These are phyloP conservation scores for Philonicus albiceps DNA, from an alignment of 2,888 invertebrate genomes.

Conservation along the genomic window DNA sequence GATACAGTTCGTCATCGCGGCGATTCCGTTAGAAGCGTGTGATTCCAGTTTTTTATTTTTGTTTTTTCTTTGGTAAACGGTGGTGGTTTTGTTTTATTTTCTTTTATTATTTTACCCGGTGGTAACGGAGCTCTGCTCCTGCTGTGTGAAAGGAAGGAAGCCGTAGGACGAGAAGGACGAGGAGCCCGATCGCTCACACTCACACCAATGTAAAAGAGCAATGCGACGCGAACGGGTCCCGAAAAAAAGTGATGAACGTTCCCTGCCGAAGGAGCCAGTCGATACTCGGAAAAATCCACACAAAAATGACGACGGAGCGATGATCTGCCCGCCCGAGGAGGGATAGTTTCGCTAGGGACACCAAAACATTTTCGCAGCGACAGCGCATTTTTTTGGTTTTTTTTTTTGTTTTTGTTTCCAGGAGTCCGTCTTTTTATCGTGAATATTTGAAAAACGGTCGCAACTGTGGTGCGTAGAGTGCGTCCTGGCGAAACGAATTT, in stretches of 20 bases:
- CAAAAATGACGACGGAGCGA: conserved; percentile 19
- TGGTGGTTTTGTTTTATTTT: background rate
- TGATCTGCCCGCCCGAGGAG: conserved; percentile 5
- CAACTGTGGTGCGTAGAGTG: background rate
- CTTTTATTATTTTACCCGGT: background rate
- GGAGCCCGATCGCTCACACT: background rate
- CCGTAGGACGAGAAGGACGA: background rate
- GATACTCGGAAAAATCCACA: conserved; percentile 13
- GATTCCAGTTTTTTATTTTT: too few species aligned
- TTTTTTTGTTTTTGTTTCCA: background rate
- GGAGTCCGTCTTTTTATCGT: background rate
- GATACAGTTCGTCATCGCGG: background rate
- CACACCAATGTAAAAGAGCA: conserved; percentile 2
- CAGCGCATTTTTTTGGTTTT: too few species aligned
- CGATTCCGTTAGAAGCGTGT: background rate
- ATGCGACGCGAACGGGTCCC: conserved; percentile 16
- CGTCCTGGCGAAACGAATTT: background rate
- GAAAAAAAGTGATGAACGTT: conserved; percentile 14
- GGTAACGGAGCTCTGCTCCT: background rate
- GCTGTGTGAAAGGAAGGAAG: background rate
- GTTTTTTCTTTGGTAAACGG: background rate
- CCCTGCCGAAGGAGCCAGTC: conserved; percentile 20
- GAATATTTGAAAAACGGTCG: background rate
- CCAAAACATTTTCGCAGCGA: background rate
- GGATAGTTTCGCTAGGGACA: background rate